These are phyloP conservation scores for Epinephelus coioides DNA, from an alignment of 2,797 vertebrate genomes.

Conservation along the genomic window DNA sequence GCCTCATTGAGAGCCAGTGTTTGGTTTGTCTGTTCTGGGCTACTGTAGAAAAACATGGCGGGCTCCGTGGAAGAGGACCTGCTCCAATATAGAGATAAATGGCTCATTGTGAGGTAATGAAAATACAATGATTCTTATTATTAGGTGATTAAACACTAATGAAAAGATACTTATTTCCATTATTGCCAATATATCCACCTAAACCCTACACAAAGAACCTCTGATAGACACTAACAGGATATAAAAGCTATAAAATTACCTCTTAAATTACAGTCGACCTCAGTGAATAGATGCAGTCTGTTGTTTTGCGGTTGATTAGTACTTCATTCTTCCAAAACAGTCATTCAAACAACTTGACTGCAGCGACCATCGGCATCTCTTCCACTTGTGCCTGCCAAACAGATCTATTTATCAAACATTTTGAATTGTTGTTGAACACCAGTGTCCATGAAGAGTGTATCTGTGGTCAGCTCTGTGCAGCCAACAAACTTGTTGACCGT, in stretches of 20 bases:
- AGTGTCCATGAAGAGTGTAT: slow-evolving; percentile 16
- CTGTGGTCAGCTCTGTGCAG: slow-evolving; percentile 43
- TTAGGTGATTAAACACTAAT: too few relatives aligned
- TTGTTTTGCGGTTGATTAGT: slow-evolving; percentile 19
- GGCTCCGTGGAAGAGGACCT: too few relatives aligned
- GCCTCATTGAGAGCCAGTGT: too few relatives aligned
- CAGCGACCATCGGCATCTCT: slow-evolving; percentile 18
- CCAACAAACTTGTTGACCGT: slow-evolving; percentile 49
- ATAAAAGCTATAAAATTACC: slow-evolving; percentile 5
- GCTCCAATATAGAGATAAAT: too few relatives aligned
- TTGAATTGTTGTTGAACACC: slow-evolving; percentile 34
- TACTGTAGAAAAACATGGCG: too few relatives aligned
- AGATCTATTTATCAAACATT: slow-evolving; percentile 35
- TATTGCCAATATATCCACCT: too few relatives aligned
- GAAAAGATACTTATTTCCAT: too few relatives aligned
- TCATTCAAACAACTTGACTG: slow-evolving; percentile 14
- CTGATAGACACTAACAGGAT: background rate
- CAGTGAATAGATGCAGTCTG: background rate
- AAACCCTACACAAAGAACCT: too few relatives aligned
- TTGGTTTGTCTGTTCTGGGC: too few relatives aligned
- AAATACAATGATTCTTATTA: too few relatives aligned
- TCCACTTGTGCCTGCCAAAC: slow-evolving; percentile 22
- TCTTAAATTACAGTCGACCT: background rate
- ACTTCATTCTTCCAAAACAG: slow-evolving; percentile 2
- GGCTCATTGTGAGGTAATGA: too few relatives aligned